Base-by-base conservation (phyloP, 2,888 invertebrate genomes). In the Pandemis cinnamomeana region DNA sequence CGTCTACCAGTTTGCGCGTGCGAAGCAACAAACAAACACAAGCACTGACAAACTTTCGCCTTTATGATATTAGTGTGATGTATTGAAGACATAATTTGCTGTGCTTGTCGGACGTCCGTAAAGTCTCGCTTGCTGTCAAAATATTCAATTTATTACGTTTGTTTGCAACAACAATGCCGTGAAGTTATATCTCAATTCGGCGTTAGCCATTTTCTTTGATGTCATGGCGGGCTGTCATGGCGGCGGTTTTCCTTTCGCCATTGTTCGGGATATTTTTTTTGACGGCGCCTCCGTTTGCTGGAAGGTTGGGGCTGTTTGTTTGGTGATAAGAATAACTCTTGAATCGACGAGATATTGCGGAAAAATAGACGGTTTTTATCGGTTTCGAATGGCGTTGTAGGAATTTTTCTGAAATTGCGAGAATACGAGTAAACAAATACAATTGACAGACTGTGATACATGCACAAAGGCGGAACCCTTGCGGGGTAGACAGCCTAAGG, bases 221-320 rank as follows among this genome's bases (percentile, higher is more conserved):
- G 68, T 67, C 67, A 20, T 20, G 27, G 41, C 53, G 20, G 58
- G 20, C 63, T 63, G 68, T 68, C 68, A 58, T 48, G 72, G 63
- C 72, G 46, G 53, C 42, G 36, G 27, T 36, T 48, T 51, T 36
- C 66, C 20, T 67, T 53, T 53, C 7, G 11, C 11, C n/a, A 72
- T 68, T 72, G 68, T 72, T 48, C 63, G 41, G 44, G 72, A 27
- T 71, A 61, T 72, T 42, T 72, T 72, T 70, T 72, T 68, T 68
- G 55, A 42, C 48, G 72, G 20, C 62, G 51, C 11, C 55, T 46
- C 58, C 67, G 67, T 63, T 67, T 48, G 48, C 11, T 51, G 46
- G 58, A 68, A 58, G 60, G 55, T 48, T 66, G 46, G 36, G 51
- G 61, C 44, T 67, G 67, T 62, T 62, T 48, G 53, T 46, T 53